phyloP scores from a whole-genome alignment of 2,888 invertebrate species.

The Pristionchus exspectatus region DNA sequence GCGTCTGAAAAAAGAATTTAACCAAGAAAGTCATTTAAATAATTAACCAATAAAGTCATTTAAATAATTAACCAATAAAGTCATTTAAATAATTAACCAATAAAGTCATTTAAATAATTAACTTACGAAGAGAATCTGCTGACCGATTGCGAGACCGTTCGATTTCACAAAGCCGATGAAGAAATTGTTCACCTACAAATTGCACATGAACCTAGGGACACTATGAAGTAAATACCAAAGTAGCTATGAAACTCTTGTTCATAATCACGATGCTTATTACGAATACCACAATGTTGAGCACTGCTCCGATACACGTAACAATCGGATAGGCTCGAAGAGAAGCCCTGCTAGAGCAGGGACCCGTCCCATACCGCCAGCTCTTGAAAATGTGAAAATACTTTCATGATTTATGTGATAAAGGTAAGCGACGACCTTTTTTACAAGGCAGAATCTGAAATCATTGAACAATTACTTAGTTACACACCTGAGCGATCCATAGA shows the following conservation, averaged over 20 bases:
- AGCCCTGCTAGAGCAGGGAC: not conserved
- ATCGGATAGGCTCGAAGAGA: not conserved
- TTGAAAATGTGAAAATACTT: not conserved
- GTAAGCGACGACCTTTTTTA: too few species aligned
- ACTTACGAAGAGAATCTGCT: not conserved
- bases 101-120: not conserved
- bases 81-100: too few species aligned
- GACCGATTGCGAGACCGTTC: not conserved
- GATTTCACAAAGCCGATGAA: not conserved
- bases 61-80: too few species aligned
- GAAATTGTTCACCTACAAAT: not conserved
- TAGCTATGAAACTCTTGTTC: not conserved
- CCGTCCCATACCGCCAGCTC: not conserved
- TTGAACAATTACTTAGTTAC: too few species aligned
- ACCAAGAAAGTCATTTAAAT: too few species aligned
- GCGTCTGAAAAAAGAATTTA: too few species aligned
- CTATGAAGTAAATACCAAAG: too few species aligned
- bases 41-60: too few species aligned
- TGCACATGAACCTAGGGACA: too few species aligned
- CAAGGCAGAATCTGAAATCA: too few species aligned
- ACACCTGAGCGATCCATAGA: not conserved
- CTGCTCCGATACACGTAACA: not conserved
- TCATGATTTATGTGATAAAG: too few species aligned
- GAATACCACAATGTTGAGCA: not conserved
- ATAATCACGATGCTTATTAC: not conserved